Conservation (phyloP, 1,140 invertebrate genomes). For the Melitaea cinxia region DNA sequence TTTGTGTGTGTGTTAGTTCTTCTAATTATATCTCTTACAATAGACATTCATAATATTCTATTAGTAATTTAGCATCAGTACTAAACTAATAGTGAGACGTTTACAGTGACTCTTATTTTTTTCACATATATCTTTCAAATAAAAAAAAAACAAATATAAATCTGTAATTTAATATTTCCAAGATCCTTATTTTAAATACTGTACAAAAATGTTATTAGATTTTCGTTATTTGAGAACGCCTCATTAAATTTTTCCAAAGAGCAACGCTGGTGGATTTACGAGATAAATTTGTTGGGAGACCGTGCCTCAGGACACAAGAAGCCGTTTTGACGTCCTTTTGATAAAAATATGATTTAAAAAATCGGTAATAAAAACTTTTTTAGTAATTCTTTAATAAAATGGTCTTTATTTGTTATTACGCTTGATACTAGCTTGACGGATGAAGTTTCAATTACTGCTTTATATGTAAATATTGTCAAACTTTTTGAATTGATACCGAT, state of each 20-base stretch:
- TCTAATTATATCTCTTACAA: too few relatives aligned
- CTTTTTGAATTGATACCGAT: too few relatives aligned
- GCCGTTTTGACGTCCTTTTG: slow-evolving; percentile 22
- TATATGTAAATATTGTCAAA: too few relatives aligned
- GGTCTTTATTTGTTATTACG: background rate
- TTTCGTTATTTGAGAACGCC: slow-evolving; percentile 22
- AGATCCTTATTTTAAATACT: background rate
- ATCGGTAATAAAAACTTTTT: background rate
- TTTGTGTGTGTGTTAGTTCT: too few relatives aligned
- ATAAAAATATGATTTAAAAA: slow-evolving; percentile 8
- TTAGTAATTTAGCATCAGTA: too few relatives aligned
- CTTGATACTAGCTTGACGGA: too few relatives aligned
- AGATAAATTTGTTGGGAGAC: slow-evolving; percentile 15
- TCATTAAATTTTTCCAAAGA: slow-evolving; percentile 24
- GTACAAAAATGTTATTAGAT: slow-evolving; percentile 1
- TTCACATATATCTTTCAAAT: too few relatives aligned
- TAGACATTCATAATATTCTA: too few relatives aligned
- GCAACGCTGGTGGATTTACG: slow-evolving; percentile 22
- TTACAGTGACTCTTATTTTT: too few relatives aligned
- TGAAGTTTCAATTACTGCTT: too few relatives aligned
- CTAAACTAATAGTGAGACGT: too few relatives aligned
- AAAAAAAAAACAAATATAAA: background rate
- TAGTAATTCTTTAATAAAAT: background rate
- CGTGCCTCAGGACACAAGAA: slow-evolving; percentile 24
- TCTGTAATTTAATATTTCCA: background rate